Conservation (phyloP, 2,113 vertebrate species). For the Pseudorasbora parva region DNA sequence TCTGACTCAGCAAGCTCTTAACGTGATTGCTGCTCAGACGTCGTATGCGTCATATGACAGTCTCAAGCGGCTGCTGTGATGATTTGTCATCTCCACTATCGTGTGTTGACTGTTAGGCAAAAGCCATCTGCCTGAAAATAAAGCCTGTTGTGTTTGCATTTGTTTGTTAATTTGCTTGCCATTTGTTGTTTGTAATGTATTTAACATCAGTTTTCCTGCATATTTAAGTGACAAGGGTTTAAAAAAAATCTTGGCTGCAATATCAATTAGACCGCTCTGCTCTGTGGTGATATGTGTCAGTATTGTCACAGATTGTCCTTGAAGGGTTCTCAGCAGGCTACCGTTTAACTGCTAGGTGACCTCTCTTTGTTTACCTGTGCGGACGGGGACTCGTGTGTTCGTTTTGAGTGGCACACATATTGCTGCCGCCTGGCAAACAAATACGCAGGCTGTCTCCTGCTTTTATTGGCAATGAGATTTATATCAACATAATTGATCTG, state of each 20-base stretch:
- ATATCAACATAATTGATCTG: constrained; percentile 51
- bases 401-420: constrained; percentile 36
- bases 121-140: not conserved
- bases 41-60: not conserved
- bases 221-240: not conserved
- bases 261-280: not conserved
- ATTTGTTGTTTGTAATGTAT: not conserved
- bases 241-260: not conserved
- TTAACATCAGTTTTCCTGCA: not conserved
- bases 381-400: not conserved
- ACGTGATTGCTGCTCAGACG: constrained; percentile 28
- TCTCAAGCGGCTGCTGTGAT: not conserved
- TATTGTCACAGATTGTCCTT: constrained; percentile 14
- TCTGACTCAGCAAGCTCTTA: constrained; percentile 18
- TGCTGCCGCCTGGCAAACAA: constrained; percentile 18
- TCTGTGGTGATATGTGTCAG: not conserved
- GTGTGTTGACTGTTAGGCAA: not conserved
- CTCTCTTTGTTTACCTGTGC: not conserved
- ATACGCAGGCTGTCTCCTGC: not conserved
- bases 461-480: constrained; percentile 46
- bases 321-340: not conserved
- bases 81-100: constrained; percentile 10
- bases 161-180: not conserved
- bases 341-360: constrained; percentile 37
- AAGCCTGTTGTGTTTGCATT: not conserved